Base-by-base conservation (phyloP, 2,888 invertebrate species). In the Philopedon plagiatum region DNA sequence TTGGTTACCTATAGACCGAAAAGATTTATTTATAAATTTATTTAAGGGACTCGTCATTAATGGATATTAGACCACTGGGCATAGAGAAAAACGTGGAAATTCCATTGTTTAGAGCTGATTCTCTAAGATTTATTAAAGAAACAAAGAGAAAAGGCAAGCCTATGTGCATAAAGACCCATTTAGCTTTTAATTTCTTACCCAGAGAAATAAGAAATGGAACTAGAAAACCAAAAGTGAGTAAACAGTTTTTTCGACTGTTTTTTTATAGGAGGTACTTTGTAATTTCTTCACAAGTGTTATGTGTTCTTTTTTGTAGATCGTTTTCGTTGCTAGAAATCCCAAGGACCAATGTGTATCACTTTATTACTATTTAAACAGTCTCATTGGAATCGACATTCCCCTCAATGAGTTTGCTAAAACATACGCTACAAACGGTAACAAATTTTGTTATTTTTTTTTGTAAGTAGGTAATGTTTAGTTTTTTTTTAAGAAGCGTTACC, bases 291-390 rank as follows among this genome's bases (percentile, higher is more conserved):
- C n/a, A n/a, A n/a, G n/a, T n/a, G n/a, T n/a, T n/a, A n/a, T n/a
- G n/a, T n/a, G n/a, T n/a, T n/a, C n/a, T 44, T 18, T 4, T 83
- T 83, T 71, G 85, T 83, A 84, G 89, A 89, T 93, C 2, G 86
- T 93, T 13, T 93, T 93, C 79, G 89, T 92, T 0, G 88, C 89
- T 0, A 87, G 93, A 76, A 91, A 93, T 80, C 90, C 92, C 0
- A 90, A 92, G 76, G 93, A 93, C 80, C 90, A 90, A 0, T 88
- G 88, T 0, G 89, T 93, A 0, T 93, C 93, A 0, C 91, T 89
- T 77, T 93, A 88, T 80, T 90, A 91, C 79, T 88, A 92, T 61
- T 89, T 90, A 79, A 88, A 87, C 71, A 86, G 91, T 79, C 83
- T 90, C 11, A 85, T 87, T 37, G 84, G 89, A 0, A 86, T 88